These are phyloP conservation scores for Somateria mollissima DNA, from an alignment of 2,797 vertebrate genomes.

Conservation along the genomic window DNA sequence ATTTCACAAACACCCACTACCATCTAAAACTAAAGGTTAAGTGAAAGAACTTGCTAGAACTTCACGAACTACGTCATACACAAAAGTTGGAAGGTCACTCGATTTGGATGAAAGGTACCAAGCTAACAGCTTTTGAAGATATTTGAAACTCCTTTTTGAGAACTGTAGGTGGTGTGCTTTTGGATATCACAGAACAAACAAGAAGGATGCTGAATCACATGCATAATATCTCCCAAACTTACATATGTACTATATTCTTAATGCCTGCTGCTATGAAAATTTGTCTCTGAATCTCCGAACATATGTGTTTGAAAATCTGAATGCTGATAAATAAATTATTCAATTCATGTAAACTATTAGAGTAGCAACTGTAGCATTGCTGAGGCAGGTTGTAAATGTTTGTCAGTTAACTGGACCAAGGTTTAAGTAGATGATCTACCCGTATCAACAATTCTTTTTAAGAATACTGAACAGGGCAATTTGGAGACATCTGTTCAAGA, in stretches of 20 bases:
- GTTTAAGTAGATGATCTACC: not conserved
- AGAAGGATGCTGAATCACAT: not conserved
- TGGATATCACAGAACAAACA: constrained; percentile 1
- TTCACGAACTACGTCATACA: not conserved
- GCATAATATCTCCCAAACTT: not conserved
- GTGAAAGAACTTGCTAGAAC: not conserved
- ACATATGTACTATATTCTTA: not conserved
- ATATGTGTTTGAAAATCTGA: constrained; percentile 56
- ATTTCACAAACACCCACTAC: not conserved
- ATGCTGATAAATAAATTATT: constrained; percentile 12
- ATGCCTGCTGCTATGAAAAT: not conserved
- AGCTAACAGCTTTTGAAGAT: not conserved
- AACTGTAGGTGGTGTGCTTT: constrained; percentile 26
- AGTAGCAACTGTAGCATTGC: not conserved
- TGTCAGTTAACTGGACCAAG: not conserved
- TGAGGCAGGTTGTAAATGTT: not conserved
- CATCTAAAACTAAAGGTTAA: not conserved
- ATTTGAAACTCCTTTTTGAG: constrained; percentile 19
- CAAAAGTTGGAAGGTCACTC: not conserved
- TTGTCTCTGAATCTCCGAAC: not conserved
- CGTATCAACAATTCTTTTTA: not conserved
- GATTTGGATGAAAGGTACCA: not conserved
- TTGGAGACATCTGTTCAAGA: not conserved
- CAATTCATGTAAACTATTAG: not conserved
- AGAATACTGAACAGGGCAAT: not conserved